Evolutionary conservation across 2,113 vertebrate genomes (phyloP).

Genomic region (rat (Rattus norvegicus)): GRCr8 NC_086021.1:72891001-72891500

Average conservation of each 20-base stretch:
- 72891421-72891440: too few relatives aligned
- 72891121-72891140: constrained; percentile 58
- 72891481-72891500: too few relatives aligned
- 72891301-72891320: too few relatives aligned
- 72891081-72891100: neutral
- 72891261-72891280: neutral
- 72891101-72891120: neutral
- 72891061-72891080: neutral
- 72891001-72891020: neutral
- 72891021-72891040: neutral
- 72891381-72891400: too few relatives aligned
- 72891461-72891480: too few relatives aligned
- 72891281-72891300: neutral
- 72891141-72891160: constrained; percentile 57
- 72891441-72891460: too few relatives aligned
- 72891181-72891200: neutral
- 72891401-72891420: too few relatives aligned
- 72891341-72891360: too few relatives aligned
- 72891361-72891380: too few relatives aligned
- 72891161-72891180: neutral
- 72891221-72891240: neutral
- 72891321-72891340: too few relatives aligned
- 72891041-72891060: neutral
- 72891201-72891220: neutral
- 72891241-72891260: neutral